A percentile compares a stretch with the other conserved stretches of the same genome.
These are phyloP conservation scores for Microtus obscurus DNA, from an alignment of 2,797 vertebrate genomes.

Conservation along the genomic window DNA sequence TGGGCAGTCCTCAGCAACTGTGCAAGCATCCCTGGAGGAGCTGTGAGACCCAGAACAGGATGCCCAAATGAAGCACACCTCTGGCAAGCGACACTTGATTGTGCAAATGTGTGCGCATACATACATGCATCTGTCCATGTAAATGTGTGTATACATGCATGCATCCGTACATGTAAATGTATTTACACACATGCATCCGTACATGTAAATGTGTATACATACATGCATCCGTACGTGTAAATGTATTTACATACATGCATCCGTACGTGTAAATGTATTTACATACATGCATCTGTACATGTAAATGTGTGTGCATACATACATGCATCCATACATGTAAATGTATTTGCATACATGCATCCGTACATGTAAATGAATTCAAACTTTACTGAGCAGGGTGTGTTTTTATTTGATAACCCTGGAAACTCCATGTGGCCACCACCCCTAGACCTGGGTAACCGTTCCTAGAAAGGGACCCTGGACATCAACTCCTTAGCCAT, in stretches of 20 bases:
- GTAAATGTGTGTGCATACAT: not conserved
- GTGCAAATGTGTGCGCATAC: not conserved
- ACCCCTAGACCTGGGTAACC: not conserved
- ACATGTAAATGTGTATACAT: no score
- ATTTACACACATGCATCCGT: no score
- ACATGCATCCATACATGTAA: not conserved
- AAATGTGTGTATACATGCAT: no score
- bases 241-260: no score
- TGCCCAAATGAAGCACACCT: fast-evolving
- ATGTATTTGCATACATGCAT: not conserved
- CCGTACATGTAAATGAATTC: no score
- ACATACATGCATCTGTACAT: no score
- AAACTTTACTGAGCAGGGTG: not conserved
- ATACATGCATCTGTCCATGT: not conserved
- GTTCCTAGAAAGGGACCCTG: no score
- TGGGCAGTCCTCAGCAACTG: not conserved
- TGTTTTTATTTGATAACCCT: not conserved
- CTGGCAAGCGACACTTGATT: not conserved
- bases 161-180: no score
- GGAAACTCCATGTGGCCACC: fast-evolving
- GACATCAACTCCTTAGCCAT: fast-evolving
- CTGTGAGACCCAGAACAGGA: not conserved
- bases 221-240: no score
- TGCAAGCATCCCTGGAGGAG: not conserved
- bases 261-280: no score